Conservation (phyloP, 2,888 invertebrate genomes). For the Phragmatobia fuliginosa region DNA sequence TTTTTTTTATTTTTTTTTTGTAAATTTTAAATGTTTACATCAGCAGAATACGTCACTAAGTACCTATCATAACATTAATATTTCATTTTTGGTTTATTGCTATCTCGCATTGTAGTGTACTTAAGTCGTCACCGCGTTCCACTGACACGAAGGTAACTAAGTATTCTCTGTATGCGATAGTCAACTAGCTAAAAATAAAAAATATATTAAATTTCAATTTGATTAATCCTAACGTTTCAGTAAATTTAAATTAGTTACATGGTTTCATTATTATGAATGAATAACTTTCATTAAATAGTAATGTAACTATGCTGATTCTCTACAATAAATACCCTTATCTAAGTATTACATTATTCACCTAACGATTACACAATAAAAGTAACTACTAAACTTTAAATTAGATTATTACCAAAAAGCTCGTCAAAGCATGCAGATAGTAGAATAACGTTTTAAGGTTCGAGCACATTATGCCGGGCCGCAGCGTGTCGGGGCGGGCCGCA, state of each 20-base stretch:
- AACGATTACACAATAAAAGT: slow-evolving; percentile 85
- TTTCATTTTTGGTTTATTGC: slow-evolving; percentile 87
- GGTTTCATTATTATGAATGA: slow-evolving; percentile 83
- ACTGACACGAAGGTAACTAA: slow-evolving; percentile 71
- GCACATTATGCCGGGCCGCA: no score
- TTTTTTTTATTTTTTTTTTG: slow-evolving; percentile 79
- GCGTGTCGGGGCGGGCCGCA: no score
- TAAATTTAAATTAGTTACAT: slow-evolving; percentile 79
- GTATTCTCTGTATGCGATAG: slow-evolving; percentile 78
- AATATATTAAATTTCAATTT: slow-evolving; percentile 85
- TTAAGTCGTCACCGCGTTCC: slow-evolving; percentile 59
- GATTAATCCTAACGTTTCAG: slow-evolving; percentile 79
- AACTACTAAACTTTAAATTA: slow-evolving; percentile 85
- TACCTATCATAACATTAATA: slow-evolving; percentile 83
- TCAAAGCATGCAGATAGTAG: slow-evolving; percentile 86
- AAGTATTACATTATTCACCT: slow-evolving; percentile 80
- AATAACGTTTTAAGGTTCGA: slow-evolving; percentile 83
- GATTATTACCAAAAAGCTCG: slow-evolving; percentile 87
- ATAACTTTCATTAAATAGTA: slow-evolving; percentile 81
- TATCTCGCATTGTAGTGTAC: slow-evolving; percentile 78
- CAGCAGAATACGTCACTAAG: slow-evolving; percentile 84
- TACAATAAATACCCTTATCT: slow-evolving; percentile 87
- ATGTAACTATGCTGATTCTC: slow-evolving; percentile 83
- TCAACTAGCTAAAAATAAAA: slow-evolving; percentile 86
- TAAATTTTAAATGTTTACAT: slow-evolving; percentile 83